Conservation (phyloP, 1,140 invertebrate species). For the Anoplolepis gracilipes region DNA sequence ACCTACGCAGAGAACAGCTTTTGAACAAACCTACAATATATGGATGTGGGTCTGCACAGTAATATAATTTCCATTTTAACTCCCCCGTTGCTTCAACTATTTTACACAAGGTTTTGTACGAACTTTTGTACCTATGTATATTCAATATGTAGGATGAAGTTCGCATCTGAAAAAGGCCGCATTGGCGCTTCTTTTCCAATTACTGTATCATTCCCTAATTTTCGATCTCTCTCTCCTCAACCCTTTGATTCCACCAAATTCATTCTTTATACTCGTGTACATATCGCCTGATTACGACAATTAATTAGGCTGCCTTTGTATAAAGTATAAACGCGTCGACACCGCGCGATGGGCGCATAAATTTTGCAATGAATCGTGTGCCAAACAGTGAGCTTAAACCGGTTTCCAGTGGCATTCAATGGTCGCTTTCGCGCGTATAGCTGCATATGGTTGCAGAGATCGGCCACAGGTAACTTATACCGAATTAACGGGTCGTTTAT, state of each 20-base stretch:
- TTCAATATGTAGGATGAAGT: neutral
- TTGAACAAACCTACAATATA: neutral
- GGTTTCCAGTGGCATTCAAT: conserved; percentile 56
- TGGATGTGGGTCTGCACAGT: too few species aligned
- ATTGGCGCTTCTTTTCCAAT: neutral
- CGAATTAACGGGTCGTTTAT: conserved; percentile 58
- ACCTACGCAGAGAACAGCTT: neutral
- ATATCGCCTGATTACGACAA: conserved; percentile 38
- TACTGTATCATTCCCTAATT: conserved; percentile 21
- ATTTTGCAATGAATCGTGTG: conserved; percentile 35
- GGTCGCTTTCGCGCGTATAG: conserved; percentile 51
- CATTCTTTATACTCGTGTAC: neutral
- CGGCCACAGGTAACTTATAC: conserved; percentile 33
- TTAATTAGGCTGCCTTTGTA: conserved; percentile 50
- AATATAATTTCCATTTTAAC: conserved; percentile 40
- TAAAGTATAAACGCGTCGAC: neutral
- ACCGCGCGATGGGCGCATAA: conserved; percentile 10
- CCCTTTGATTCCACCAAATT: neutral
- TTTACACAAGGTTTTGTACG: neutral
- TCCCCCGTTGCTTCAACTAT: neutral
- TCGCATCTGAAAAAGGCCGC: conserved; percentile 1
- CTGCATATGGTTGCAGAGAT: conserved; percentile 3
- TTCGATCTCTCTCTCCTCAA: neutral
- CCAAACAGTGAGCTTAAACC: conserved; percentile 37
- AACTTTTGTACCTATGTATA: neutral